Evolutionary conservation across 1,140 invertebrate genomes (phyloP), one percentile per base, ranked within the genome.

Genomic region (Papilio xuthus): DNA sequence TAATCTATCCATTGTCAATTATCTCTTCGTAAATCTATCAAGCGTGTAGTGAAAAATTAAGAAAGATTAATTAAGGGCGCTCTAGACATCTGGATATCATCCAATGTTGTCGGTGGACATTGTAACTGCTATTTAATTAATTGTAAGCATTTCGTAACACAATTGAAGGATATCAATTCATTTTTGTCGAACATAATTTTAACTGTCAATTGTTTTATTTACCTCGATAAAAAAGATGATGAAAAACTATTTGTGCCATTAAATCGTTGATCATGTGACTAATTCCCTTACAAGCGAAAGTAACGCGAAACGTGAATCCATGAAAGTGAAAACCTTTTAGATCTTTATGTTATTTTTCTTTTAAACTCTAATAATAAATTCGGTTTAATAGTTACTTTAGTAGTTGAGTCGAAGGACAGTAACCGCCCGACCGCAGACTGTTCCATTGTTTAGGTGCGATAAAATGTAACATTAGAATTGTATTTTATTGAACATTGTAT

Each of bases 401-500:
- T 63, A 63, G 26, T 28, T 12, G 23, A 63, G 13, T 63, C 12
- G 26, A 28, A 63, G 60, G 60, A 63, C 60, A 28, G 2, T 60
- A 63, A 15, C 12, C 60, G 60, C 60, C 60, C 23, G 60, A 63
- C 60, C 42, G n/a, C 37, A 47, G 41, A 44, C 71, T 73, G 28
- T 44, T n/a, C 71, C 41, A 73, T 73, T 73, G 71, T 73, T 47
- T 73, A 26, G 41, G 71, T 73, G 71, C 71, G 44, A 73, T 50
- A 73, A 73, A 44, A 73, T 13, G 44, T 73, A 47, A 18, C 47
- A 75, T 53, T 75, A 56, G 26, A 75, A 67, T 28, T 18, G 28
- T 53, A 53, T 50, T 75, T 56, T 75, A 75, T 75, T 75, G 18
- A 18, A 75, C 72, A 74, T 74, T 74, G 72, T 74, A 74, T 53